A percentile compares a stretch with the other conserved stretches of the same genome.
These are phyloP conservation scores for Naja naja DNA, from an alignment of 2,113 vertebrate species.

Conservation along the genomic window DNA sequence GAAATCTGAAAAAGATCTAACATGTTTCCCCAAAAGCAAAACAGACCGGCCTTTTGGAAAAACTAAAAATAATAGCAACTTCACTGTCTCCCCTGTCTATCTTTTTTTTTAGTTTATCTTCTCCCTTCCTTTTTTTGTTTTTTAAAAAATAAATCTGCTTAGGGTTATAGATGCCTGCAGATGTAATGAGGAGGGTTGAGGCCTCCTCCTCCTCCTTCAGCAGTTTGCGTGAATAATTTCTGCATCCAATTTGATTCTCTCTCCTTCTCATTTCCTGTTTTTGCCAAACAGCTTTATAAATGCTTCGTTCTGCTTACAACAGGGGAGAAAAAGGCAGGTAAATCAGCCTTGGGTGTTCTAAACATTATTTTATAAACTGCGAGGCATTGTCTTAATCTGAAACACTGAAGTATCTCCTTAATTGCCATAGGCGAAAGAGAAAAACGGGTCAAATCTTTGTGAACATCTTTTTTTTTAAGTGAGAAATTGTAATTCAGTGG, in stretches of 20 bases:
- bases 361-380: conserved; percentile 32
- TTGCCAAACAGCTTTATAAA: conserved; percentile 41
- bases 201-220: conserved; percentile 5
- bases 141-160: neutral
- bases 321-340: conserved; percentile 15
- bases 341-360: conserved; percentile 24
- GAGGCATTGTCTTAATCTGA: conserved; percentile 32
- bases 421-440: conserved; percentile 61
- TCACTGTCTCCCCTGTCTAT: neutral
- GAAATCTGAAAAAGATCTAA: neutral
- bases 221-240: neutral
- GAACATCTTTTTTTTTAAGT: conserved; percentile 35
- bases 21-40: neutral
- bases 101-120: neutral
- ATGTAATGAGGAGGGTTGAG: neutral
- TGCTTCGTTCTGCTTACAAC: neutral
- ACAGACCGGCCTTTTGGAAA: neutral
- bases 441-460: conserved; percentile 49
- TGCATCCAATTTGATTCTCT: neutral
- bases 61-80: neutral
- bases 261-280: accelerated
- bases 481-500: conserved; percentile 43
- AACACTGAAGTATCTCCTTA: conserved; percentile 10
- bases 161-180: neutral
- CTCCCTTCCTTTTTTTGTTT: neutral